Base-by-base conservation (phyloP, 2,113 vertebrate species). In the Oryzias javanicus region DNA sequence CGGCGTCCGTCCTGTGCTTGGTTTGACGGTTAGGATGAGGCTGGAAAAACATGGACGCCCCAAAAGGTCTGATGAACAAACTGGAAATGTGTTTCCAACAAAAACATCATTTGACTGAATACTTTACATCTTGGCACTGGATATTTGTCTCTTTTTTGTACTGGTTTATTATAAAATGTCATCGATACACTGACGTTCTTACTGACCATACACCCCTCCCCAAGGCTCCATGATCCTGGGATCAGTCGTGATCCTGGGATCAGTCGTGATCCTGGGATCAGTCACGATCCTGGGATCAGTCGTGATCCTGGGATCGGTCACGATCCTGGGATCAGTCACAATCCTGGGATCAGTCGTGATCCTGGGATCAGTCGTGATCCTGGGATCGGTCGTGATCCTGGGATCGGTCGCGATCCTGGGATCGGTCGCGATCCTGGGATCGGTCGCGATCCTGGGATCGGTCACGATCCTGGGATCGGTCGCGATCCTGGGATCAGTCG, bases 101-200 rank as follows among this genome's bases (percentile, higher is more conserved):
- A 80, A 88, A 74, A 91, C 86, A 90, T 83, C 86, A 91, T 90
- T 91, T 92, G 93, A 94, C 90, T 94, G 95, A 93, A 94, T 86
- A 94, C 92, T 95, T 95, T 95, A 94, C 93, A 95, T 95, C 92
- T 96, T 97, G 95, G 94, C 94, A 97, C 95, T 95, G 93, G 92
- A 94, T 94, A 92, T 89, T 93, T 91, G 84, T 69, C 82, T 69
- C 89, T 92, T 92, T 85, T 84, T 78, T 70, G 77, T 86, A 80
- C 82, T 86, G 50, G 78, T 85, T 88, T 94, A 83, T 93, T 94
- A 95, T 88, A 96, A 95, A 95, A 93, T 89, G 94, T 95, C 91
- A 91, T 93, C 90, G 91, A 95, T 92, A 95, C 92, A 92, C 91
- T 92, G 92, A 91, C 88, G 92, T 91, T 92, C 85, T 93, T 91